phyloP scores from a whole-genome alignment of 2,113 vertebrate genomes.

The Sialia sialis region DNA sequence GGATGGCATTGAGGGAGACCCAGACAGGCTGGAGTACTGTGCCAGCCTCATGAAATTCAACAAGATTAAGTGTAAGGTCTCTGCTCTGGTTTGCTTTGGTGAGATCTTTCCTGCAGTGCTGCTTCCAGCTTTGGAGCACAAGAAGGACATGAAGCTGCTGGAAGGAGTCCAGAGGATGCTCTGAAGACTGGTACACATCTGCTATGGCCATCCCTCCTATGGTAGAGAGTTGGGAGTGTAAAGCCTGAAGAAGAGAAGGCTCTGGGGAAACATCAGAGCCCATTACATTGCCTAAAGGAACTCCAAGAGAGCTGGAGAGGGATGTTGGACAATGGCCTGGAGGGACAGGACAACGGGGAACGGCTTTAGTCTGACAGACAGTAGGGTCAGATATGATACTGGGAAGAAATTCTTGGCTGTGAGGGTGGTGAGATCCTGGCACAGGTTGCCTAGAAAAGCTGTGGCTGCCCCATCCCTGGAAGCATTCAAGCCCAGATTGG shows the following conservation, averaged over 20 bases:
- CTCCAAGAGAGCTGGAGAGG: background rate
- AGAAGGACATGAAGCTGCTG: background rate
- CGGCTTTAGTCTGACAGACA: background rate
- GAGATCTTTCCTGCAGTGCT: background rate
- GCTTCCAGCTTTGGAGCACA: background rate
- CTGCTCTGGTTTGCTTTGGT: background rate
- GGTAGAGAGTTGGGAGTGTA: background rate
- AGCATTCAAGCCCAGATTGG: background rate
- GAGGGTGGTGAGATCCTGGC: background rate
- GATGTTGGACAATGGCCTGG: background rate
- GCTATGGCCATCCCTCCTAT: background rate
- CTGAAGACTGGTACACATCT: background rate
- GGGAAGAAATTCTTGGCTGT: background rate
- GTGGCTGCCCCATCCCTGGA: background rate
- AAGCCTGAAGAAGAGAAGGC: background rate
- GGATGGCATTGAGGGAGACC: background rate
- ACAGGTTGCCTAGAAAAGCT: background rate
- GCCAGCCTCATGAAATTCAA: background rate
- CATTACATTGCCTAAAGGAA: background rate
- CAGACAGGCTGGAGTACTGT: background rate
- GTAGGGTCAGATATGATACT: background rate
- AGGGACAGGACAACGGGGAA: background rate
- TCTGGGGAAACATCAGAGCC: background rate
- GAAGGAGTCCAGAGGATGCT: background rate
- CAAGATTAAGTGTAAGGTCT: background rate